Evolutionary conservation across 35 echinoderm and acorn worm species (phyloP), one percentile per base, ranked within the genome.

Genomic region (Strongylocentrotus purpuratus): DNA sequence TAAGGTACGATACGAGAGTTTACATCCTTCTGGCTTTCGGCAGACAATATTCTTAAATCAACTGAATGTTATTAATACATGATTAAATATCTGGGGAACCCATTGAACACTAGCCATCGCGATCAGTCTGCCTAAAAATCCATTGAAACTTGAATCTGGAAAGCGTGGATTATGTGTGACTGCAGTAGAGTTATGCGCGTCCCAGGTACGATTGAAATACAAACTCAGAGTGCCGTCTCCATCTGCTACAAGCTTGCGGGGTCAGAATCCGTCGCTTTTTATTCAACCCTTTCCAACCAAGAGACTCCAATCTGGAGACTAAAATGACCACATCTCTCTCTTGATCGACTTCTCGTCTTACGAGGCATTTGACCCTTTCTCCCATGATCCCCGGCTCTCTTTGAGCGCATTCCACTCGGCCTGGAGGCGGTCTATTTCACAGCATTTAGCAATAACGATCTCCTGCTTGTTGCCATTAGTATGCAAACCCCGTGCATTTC

Each of bases 381-480:
- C 25, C 65, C 22, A 4, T 78, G 65, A 78, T 78, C 65, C 65
- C 65, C 20, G 65, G 65, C 65, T 78, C 22, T 78, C 65, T 78
- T 78, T 78, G 20, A 78, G 65, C 65, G 65, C 20, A 78, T 78
- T 22, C 65, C 20, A 78, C 65, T 78, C 65, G 28, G 25, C 65
- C 65, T 18, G 22, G 65, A 78, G 65, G 65, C 65, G 65, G 65
- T 78, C 65, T 78, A 78, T 78, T 78, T 78, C 65, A 78, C 65
- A 78, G 65, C 65, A 78, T 78, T 78, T 78, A 78, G 65, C 65
- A 78, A 78, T 78, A 78, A 78, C 65, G 65, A 78, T 78, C 65
- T 78, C 65, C 65, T 15, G 65, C 65, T 78, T 78, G 20, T 78
- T 78, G 65, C 65, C 28, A 78, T 78, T 78, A 78, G 65, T n/a